Evolutionary conservation across 2,888 invertebrate genomes (phyloP).

Genomic region (Eumerus sabulonum): DNA sequence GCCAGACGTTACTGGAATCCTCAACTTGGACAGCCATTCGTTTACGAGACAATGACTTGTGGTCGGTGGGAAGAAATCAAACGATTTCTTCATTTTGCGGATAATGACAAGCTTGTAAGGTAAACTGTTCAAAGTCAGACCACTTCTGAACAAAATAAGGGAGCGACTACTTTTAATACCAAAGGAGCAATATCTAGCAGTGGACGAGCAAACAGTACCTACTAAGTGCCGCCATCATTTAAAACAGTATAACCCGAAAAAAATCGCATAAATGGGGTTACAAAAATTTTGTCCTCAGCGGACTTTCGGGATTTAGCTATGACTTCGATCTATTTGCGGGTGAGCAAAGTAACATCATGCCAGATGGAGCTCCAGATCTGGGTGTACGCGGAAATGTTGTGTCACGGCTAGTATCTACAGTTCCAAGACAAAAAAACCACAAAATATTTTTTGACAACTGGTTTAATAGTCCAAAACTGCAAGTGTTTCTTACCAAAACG

Average conservation of each 20-base stretch:
- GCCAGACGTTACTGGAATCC: slow-evolving; percentile 10
- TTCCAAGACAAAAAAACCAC: slow-evolving; percentile 37
- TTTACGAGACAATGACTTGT: slow-evolving; percentile 1
- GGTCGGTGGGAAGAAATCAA: slow-evolving; percentile 5
- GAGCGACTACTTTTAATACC: slow-evolving; percentile 17
- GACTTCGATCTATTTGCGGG: slow-evolving; percentile 21
- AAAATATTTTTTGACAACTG: slow-evolving; percentile 51
- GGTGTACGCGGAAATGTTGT: slow-evolving; percentile 27
- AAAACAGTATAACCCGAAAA: slow-evolving; percentile 6
- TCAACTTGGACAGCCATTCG: slow-evolving; percentile 11
- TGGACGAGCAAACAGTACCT: slow-evolving; percentile 20
- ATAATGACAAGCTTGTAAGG: slow-evolving; percentile 6
- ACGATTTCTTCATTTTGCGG: slow-evolving; percentile 4
- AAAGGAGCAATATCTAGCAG: slow-evolving; percentile 13
- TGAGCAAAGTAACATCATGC: slow-evolving; percentile 18
- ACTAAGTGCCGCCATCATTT: slow-evolving; percentile 14
- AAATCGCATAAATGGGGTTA: slow-evolving; percentile 19
- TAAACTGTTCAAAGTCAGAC: slow-evolving; percentile 20
- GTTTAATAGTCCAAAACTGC: slow-evolving; percentile 52
- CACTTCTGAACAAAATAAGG: slow-evolving; percentile 19
- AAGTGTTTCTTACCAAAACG: slow-evolving; percentile 23
- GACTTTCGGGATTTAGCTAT: slow-evolving; percentile 18
- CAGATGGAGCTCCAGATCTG: slow-evolving; percentile 20
- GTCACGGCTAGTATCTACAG: slow-evolving; percentile 13
- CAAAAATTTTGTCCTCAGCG: slow-evolving; percentile 10